Percentiles rank a stretch among this genome's conserved stretches.
Evolutionary conservation across 1,140 invertebrate species (phyloP).

Genomic region (Antheraea mylitta): DNA sequence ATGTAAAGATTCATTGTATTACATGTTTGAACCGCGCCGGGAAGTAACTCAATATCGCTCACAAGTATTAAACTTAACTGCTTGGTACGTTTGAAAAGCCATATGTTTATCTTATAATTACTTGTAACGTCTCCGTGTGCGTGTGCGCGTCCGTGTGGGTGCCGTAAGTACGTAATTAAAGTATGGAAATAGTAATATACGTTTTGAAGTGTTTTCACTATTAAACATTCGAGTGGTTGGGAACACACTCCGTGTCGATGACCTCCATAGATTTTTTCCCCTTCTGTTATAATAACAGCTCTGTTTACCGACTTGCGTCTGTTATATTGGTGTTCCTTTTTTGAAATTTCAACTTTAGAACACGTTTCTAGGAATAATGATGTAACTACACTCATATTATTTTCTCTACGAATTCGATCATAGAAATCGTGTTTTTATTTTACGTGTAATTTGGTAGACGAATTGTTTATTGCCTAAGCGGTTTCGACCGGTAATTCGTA

Average conservation of each 20-base stretch:
- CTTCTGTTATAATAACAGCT: slow-evolving; percentile 49
- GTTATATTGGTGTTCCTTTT: slow-evolving; percentile 44
- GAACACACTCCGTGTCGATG: slow-evolving; percentile 58
- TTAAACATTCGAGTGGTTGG: slow-evolving; percentile 71
- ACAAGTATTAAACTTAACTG: slow-evolving; percentile 38
- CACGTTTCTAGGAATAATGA: slow-evolving; percentile 29
- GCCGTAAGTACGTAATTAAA: slow-evolving; percentile 69
- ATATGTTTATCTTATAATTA: slow-evolving; percentile 63
- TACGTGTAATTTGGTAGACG: slow-evolving; percentile 25
- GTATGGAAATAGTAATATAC: slow-evolving; percentile 74
- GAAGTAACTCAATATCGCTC: slow-evolving; percentile 46
- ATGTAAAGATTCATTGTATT: slow-evolving; percentile 18
- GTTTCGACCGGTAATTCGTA: slow-evolving; percentile 39
- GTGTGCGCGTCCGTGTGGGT: slow-evolving; percentile 29
- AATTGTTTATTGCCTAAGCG: slow-evolving; percentile 39
- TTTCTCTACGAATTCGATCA: slow-evolving; percentile 19
- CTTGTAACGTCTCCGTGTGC: slow-evolving; percentile 23
- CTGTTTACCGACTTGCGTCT: slow-evolving; percentile 46
- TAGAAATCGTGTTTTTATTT: slow-evolving; percentile 24
- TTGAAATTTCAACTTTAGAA: slow-evolving; percentile 42
- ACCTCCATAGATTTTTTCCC: slow-evolving; percentile 49
- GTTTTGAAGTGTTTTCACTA: slow-evolving; percentile 76
- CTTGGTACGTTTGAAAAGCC: slow-evolving; percentile 48
- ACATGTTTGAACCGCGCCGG: slow-evolving; percentile 11
- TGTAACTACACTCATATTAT: slow-evolving; percentile 23